phyloP scores from a whole-genome alignment of 2,113 vertebrate genomes.

The Electrona antarctica region DNA sequence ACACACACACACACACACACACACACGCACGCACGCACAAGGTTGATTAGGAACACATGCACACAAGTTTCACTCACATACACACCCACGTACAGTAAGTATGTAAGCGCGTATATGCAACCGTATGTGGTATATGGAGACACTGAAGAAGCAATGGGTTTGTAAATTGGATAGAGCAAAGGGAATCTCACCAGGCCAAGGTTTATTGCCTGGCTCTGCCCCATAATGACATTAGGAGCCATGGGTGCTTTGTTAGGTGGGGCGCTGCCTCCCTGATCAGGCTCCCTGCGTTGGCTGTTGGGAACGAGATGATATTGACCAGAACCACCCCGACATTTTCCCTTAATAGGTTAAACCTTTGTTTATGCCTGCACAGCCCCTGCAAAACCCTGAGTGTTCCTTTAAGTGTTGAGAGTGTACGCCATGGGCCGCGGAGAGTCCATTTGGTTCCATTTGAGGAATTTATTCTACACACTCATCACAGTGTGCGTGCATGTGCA shows the following conservation, averaged over 20 bases:
- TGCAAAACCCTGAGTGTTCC: constrained; percentile 24
- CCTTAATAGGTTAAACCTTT: constrained; percentile 71
- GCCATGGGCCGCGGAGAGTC: no score
- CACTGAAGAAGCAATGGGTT: constrained; percentile 60
- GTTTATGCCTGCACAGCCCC: constrained; percentile 46
- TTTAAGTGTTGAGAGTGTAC: no score
- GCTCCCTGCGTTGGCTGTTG: constrained; percentile 64
- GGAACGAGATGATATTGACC: constrained; percentile 68
- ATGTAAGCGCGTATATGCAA: no score
- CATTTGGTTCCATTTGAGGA: no score
- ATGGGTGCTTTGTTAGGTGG: constrained; percentile 68
- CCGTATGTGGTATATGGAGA: constrained; percentile 2
- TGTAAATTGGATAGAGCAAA: constrained; percentile 60
- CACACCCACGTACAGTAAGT: no score
- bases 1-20: constrained; percentile 9
- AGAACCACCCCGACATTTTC: constrained; percentile 61
- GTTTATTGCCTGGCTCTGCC: constrained; percentile 78
- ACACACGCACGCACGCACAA: constrained; percentile 4
- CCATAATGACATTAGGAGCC: constrained; percentile 78
- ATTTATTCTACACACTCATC: neutral
- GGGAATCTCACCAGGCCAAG: constrained; percentile 73
- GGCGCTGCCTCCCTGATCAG: constrained; percentile 66
- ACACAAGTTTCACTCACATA: no score
- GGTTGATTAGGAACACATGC: no score
- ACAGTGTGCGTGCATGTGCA: neutral